Percentiles rank a stretch among this genome's conserved stretches.
These are phyloP conservation scores for Myrmecobius fasciatus DNA, from an alignment of 2,113 vertebrate genomes.

Conservation along the genomic window DNA sequence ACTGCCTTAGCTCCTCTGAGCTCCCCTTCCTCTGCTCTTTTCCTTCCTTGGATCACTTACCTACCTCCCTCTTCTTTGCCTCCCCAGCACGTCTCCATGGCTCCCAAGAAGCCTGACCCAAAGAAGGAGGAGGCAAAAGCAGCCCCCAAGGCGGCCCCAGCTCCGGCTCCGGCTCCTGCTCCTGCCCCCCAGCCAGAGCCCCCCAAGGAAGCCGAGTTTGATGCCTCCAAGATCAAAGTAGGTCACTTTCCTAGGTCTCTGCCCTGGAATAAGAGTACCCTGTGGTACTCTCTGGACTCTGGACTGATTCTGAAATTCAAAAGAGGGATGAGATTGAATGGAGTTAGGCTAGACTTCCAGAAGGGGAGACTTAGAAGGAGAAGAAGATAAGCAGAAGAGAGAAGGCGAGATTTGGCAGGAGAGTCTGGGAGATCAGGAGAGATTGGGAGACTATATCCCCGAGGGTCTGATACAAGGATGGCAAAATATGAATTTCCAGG, in stretches of 20 bases:
- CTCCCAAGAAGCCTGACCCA: slow-evolving; percentile 91
- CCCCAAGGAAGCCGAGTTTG: slow-evolving; percentile 88
- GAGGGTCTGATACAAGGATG: neutral
- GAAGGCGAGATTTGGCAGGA: neutral
- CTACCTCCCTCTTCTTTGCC: neutral
- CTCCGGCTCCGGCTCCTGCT: slow-evolving; percentile 74
- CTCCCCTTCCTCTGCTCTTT: neutral
- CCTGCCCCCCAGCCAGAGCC: slow-evolving; percentile 83
- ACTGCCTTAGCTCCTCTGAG: neutral
- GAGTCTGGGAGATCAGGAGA: neutral
- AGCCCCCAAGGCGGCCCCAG: slow-evolving; percentile 84
- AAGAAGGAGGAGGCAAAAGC: slow-evolving; percentile 96
- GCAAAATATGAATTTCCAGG: neutral
- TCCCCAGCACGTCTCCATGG: slow-evolving; percentile 80
- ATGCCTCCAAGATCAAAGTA: slow-evolving; percentile 91
- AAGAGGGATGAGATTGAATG: neutral
- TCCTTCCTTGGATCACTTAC: neutral
- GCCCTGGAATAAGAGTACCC: neutral
- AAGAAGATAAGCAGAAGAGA: neutral
- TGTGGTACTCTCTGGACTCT: too few species aligned
- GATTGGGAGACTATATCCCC: neutral
- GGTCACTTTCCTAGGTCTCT: slow-evolving; percentile 19
- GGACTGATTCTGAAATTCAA: neutral
- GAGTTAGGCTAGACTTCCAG: neutral
- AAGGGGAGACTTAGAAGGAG: neutral